Conservation (phyloP, 1,140 invertebrate species). For the Aradophagus sp. region DNA sequence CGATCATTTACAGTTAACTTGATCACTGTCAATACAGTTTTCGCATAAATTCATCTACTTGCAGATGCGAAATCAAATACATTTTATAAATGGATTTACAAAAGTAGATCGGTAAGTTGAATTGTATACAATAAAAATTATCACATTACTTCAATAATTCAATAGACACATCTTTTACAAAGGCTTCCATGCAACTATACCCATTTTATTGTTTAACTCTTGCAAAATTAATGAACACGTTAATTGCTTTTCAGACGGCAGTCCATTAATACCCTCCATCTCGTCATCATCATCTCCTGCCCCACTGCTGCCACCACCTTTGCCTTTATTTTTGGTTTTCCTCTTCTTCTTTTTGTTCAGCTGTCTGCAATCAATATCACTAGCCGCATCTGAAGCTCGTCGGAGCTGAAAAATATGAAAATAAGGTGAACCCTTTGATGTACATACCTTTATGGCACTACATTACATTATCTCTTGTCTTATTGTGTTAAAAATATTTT, state of each 20-base stretch:
- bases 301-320: conserved; percentile 67
- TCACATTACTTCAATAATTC: no score
- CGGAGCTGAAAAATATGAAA: conserved; percentile 66
- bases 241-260: conserved; percentile 76
- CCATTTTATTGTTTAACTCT: conserved; percentile 83
- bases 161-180: conserved; percentile 65
- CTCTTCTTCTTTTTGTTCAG: conserved; percentile 74
- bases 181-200: conserved; percentile 81
- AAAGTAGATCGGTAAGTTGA: no score
- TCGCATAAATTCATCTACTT: no score
- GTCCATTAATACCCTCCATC: conserved; percentile 74
- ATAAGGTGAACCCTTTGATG: no score
- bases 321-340: conserved; percentile 75
- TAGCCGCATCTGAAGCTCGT: conserved; percentile 73
- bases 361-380: conserved; percentile 73
- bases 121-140: no score
- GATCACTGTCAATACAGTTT: no score
- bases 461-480: no score
- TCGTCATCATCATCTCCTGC: conserved; percentile 77
- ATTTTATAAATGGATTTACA: no score
- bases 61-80: no score
- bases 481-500: no score
- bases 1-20: no score
- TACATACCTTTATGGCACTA: no score
- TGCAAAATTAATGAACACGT: conserved; percentile 80